phyloP scores from a whole-genome alignment of 2,888 invertebrate species.

The Melipona bicolor region DNA sequence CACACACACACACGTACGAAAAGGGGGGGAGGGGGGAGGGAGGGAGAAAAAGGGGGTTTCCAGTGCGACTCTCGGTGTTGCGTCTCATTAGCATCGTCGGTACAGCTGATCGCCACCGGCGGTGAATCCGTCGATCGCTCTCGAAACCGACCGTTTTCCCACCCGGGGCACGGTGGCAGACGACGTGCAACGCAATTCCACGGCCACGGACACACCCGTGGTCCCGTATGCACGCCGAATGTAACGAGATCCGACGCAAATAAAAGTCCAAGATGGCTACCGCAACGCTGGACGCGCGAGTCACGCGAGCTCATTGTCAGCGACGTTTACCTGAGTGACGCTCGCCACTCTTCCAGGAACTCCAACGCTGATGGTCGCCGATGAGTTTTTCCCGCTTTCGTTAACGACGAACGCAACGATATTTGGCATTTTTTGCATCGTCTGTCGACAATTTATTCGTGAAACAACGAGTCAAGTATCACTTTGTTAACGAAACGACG shows the following conservation, averaged over 20 bases:
- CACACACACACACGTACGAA: background rate
- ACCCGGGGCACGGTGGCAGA: background rate
- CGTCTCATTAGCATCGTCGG: background rate
- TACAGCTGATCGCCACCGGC: slow-evolving; percentile 27
- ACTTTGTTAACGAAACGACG: no score
- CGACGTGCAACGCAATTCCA: slow-evolving; percentile 11
- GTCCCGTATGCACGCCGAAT: slow-evolving; percentile 14
- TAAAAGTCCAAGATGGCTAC: slow-evolving; percentile 12
- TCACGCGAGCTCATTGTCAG: slow-evolving; percentile 26
- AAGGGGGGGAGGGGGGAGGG: accelerated
- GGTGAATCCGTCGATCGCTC: slow-evolving; percentile 8
- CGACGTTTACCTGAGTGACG: background rate
- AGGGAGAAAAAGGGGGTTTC: background rate
- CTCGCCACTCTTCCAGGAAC: background rate
- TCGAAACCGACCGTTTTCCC: background rate
- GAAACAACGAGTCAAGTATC: no score
- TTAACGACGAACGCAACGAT: no score
- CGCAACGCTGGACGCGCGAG: slow-evolving; percentile 23
- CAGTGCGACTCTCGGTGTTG: background rate
- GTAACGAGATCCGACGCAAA: slow-evolving; percentile 39
- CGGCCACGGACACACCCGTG: slow-evolving; percentile 11
- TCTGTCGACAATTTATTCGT: no score
- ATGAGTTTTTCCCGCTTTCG: no score
- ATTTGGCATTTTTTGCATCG: no score
- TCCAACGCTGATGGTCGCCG: background rate